Conservation (phyloP, 2,113 vertebrate genomes). For the Ammodytes dubius region DNA sequence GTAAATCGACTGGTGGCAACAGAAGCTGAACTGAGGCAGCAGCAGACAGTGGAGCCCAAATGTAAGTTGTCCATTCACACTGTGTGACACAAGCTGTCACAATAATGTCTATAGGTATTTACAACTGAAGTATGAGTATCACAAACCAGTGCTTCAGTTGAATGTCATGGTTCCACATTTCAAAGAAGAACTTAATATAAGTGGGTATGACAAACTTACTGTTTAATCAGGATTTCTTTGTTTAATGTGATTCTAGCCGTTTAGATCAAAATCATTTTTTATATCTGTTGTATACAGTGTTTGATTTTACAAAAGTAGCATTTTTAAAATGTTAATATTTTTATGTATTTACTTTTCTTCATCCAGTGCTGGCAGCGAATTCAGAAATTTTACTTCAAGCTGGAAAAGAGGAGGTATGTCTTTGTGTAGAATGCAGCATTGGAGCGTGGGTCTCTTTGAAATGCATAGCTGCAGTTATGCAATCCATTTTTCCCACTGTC, state of each 20-base stretch:
- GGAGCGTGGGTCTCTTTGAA: background rate
- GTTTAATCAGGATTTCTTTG: slow-evolving; percentile 1
- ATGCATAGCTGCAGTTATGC: background rate
- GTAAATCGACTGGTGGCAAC: slow-evolving; percentile 74
- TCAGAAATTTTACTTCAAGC: slow-evolving; percentile 79
- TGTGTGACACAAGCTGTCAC: background rate
- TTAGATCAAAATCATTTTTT: background rate
- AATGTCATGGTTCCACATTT: background rate
- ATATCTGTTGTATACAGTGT: background rate
- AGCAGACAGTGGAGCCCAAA: slow-evolving; percentile 75
- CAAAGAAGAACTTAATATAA: background rate
- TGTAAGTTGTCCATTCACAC: slow-evolving; percentile 70
- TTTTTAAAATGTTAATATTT: background rate
- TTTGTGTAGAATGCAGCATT: background rate
- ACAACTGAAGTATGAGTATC: background rate
- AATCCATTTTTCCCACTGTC: background rate
- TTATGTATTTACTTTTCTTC: slow-evolving; percentile 4
- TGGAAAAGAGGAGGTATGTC: slow-evolving; percentile 82
- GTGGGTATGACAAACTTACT: background rate
- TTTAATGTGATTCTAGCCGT: background rate
- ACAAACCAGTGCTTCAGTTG: background rate
- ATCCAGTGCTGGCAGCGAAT: slow-evolving; percentile 78
- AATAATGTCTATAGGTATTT: background rate
- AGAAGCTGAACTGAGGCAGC: slow-evolving; percentile 80
- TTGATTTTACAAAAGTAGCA: background rate